phyloP scores from a whole-genome alignment of 2,113 vertebrate genomes.

The Monopterus albus region DNA sequence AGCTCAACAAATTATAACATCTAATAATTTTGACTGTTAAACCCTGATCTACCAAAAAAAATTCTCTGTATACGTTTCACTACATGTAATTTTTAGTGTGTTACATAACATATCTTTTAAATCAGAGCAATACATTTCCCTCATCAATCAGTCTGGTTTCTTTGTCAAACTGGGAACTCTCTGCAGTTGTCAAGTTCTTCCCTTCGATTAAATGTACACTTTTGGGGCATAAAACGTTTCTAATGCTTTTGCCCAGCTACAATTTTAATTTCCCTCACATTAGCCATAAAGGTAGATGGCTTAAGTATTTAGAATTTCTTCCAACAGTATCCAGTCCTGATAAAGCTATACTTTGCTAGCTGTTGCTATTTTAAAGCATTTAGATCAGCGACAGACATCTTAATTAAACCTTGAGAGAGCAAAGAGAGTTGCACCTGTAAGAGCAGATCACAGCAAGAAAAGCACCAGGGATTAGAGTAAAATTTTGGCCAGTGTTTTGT shows the following conservation, averaged over 20 bases:
- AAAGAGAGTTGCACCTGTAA: slow-evolving; percentile 13
- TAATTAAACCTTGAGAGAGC: slow-evolving; percentile 20
- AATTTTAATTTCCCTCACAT: not conserved
- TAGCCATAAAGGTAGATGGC: not conserved
- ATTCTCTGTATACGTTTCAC: too few species aligned
- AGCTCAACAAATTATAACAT: too few species aligned
- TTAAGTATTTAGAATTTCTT: not conserved
- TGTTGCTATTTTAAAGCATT: not conserved
- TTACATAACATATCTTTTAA: too few species aligned
- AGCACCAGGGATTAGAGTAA: not conserved
- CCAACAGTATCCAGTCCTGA: not conserved
- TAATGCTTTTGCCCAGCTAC: not conserved
- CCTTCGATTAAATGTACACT: not conserved
- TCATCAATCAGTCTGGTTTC: too few species aligned
- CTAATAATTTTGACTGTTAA: too few species aligned
- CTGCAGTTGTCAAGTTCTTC: not conserved
- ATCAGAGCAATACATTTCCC: too few species aligned
- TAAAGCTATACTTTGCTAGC: not conserved
- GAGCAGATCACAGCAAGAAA: slow-evolving; percentile 8
- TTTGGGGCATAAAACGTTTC: not conserved
- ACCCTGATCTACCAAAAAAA: too few species aligned
- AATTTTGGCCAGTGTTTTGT: slow-evolving; percentile 6
- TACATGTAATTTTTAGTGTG: too few species aligned
- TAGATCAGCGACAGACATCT: slow-evolving; percentile 10
- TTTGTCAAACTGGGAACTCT: not conserved